These are phyloP conservation scores for Saccopteryx bilineata DNA, from an alignment of 2,113 vertebrate species.

Conservation along the genomic window DNA sequence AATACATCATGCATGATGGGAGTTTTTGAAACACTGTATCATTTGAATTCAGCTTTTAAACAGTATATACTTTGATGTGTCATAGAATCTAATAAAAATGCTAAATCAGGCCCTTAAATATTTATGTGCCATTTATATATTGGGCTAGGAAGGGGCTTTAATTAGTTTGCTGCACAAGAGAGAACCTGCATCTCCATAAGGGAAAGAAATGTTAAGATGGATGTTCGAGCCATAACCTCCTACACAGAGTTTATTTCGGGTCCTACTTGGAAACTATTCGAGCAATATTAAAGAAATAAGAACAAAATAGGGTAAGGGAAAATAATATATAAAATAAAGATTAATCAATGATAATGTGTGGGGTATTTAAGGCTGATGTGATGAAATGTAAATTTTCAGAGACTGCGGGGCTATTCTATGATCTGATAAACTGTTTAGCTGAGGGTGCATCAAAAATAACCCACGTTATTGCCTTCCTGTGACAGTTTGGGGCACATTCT, in stretches of 20 bases:
- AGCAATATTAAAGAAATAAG: constrained; percentile 15
- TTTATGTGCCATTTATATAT: constrained; percentile 73
- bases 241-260: constrained; percentile 18
- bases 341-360: not conserved
- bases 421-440: not conserved
- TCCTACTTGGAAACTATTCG: constrained; percentile 58
- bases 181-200: constrained; percentile 77
- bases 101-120: constrained; percentile 62
- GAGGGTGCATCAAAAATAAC: not conserved
- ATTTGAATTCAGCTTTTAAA: constrained; percentile 78
- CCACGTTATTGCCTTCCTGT: not conserved
- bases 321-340: constrained; percentile 26
- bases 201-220: constrained; percentile 63
- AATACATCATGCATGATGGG: constrained; percentile 75
- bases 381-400: constrained; percentile 7
- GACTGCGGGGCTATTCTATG: not conserved
- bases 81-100: constrained; percentile 78
- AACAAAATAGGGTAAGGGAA: constrained; percentile 13
- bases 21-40: constrained; percentile 70
- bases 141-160: constrained; percentile 74
- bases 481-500: not conserved
- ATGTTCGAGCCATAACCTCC: constrained; percentile 65
- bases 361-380: constrained; percentile 39
- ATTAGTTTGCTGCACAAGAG: constrained; percentile 76
- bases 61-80: constrained; percentile 70